Conservation (phyloP, 2,888 invertebrate genomes). For the Cheilosia impressa region DNA sequence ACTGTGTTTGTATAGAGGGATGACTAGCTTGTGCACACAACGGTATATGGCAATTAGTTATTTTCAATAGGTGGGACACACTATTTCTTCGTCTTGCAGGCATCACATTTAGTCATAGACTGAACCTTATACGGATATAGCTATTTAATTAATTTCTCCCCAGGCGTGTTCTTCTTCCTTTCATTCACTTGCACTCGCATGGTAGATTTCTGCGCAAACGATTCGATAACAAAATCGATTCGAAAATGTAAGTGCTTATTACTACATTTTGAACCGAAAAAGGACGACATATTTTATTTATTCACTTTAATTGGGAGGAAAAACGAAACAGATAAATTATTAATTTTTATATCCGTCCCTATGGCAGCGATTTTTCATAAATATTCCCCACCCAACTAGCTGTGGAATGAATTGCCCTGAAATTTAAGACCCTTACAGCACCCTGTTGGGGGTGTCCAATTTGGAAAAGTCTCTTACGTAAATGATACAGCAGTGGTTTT, state of each 20-base stretch:
- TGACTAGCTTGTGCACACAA: neutral
- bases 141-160: slow-evolving; percentile 41
- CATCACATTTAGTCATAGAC: neutral
- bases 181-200: neutral
- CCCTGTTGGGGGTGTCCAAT: no score
- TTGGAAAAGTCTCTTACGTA: no score
- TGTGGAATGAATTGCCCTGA: no score
- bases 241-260: neutral
- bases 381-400: no score
- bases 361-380: no score
- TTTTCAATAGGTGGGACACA: slow-evolving; percentile 1
- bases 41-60: slow-evolving; percentile 38
- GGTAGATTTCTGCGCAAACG: neutral
- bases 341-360: no score
- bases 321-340: neutral
- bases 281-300: neutral
- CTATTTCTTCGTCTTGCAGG: slow-evolving; percentile 23
- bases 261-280: neutral
- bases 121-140: slow-evolving; percentile 1
- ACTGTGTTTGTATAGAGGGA: neutral
- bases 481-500: no score
- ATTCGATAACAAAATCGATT: neutral
- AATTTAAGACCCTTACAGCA: no score
- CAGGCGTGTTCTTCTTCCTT: neutral
- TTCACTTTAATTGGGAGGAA: no score